phyloP scores from a whole-genome alignment of 1,140 invertebrate genomes.

The Ditylenchus dipsaci region DNA sequence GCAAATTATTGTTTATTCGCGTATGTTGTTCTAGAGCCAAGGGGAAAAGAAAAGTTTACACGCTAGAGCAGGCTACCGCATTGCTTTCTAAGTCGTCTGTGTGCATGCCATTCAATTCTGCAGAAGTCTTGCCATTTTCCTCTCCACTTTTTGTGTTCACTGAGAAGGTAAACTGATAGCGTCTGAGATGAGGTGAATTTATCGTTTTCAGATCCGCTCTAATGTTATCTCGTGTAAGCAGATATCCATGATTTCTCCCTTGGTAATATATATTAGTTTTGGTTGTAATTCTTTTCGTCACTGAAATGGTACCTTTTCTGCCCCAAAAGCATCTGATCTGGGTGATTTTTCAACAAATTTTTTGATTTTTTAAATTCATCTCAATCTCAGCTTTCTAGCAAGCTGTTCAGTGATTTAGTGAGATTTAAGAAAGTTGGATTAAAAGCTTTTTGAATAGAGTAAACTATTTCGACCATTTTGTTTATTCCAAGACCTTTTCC shows the following conservation, averaged over 20 bases:
- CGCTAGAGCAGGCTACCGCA: slow-evolving; percentile 86
- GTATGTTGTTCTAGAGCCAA: slow-evolving; percentile 8
- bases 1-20: neutral
- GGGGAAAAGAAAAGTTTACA: slow-evolving; percentile 67
- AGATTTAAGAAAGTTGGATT: too few relatives aligned
- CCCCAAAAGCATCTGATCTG: too few relatives aligned
- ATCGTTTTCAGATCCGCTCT: slow-evolving; percentile 72
- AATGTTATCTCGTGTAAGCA: slow-evolving; percentile 93
- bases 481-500: too few relatives aligned
- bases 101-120: slow-evolving; percentile 74
- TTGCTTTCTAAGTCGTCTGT: slow-evolving; percentile 77
- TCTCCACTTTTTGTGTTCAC: slow-evolving; percentile 95
- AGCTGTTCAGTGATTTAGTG: too few relatives aligned
- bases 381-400: too few relatives aligned
- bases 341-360: too few relatives aligned
- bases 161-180: slow-evolving; percentile 71
- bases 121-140: slow-evolving; percentile 73
- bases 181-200: slow-evolving; percentile 9
- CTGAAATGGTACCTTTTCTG: too few relatives aligned
- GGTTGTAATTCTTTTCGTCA: too few relatives aligned
- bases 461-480: too few relatives aligned
- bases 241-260: slow-evolving; percentile 88
- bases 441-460: too few relatives aligned
- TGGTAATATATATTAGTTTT: slow-evolving; percentile 58
- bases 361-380: too few relatives aligned